Evolutionary conservation across 2,113 vertebrate genomes (phyloP).

Genomic region (Rissa tridactyla): DNA sequence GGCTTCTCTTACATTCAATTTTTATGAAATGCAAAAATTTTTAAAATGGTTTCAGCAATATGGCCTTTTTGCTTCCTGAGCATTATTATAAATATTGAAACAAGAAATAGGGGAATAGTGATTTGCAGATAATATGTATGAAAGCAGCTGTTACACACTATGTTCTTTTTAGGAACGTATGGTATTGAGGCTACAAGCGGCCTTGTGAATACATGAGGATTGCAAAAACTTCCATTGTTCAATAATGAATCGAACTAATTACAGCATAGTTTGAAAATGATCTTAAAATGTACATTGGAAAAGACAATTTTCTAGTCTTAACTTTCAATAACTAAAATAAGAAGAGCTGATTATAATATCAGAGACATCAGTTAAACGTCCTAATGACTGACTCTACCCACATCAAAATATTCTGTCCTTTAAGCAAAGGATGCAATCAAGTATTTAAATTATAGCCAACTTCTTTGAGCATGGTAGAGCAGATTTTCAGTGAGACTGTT

Average conservation of each 20-base stretch:
- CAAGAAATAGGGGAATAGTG: neutral
- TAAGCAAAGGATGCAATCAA: neutral
- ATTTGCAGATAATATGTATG: neutral
- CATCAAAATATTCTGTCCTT: neutral
- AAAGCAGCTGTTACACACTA: neutral
- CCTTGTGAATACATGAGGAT: neutral
- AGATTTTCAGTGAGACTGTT: neutral
- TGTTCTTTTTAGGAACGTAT: neutral
- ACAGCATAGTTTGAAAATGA: neutral
- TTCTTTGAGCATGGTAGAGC: neutral
- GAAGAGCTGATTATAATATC: neutral
- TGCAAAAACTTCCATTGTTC: constrained; percentile 1
- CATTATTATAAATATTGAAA: neutral
- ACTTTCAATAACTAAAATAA: neutral
- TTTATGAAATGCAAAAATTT: neutral
- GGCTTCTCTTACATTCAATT: neutral
- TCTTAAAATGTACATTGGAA: neutral
- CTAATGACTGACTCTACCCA: neutral
- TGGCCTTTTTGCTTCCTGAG: neutral
- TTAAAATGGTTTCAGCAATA: neutral
- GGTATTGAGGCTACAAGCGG: neutral
- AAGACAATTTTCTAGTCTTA: neutral
- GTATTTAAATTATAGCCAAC: neutral
- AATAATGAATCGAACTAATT: constrained; percentile 22
- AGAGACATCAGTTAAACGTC: neutral